A percentile compares a stretch with the other conserved stretches of the same genome.
Conservation (phyloP, 1,140 invertebrate genomes). For the Drosophila truncata region DNA sequence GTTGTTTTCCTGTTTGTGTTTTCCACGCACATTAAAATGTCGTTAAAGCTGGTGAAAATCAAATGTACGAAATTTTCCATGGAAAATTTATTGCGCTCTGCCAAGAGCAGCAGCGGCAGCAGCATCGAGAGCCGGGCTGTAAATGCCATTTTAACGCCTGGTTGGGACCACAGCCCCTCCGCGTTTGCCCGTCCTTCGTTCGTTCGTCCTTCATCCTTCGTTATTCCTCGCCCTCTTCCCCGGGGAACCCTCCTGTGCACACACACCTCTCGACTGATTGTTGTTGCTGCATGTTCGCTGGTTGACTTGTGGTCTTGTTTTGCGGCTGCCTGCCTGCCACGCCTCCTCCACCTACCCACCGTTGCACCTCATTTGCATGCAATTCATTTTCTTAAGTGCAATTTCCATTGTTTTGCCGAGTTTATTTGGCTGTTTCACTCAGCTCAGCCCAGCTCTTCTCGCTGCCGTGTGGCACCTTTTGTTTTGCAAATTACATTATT, state of each 20-base stretch:
- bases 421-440: constrained; percentile 61
- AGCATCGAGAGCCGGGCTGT: constrained; percentile 44
- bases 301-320: constrained; percentile 81
- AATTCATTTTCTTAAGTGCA: constrained; percentile 84
- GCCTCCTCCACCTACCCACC: constrained; percentile 20
- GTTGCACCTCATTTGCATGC: constrained; percentile 75
- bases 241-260: constrained; percentile 22
- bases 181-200: background rate
- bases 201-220: background rate
- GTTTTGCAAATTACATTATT: constrained; percentile 74
- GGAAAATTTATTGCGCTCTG: constrained; percentile 70
- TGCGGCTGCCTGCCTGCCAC: constrained; percentile 38
- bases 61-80: constrained; percentile 80
- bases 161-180: constrained; percentile 44
- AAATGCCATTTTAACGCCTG: constrained; percentile 67
- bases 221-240: background rate
- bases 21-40: constrained; percentile 81
- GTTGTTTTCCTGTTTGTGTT: constrained; percentile 68
- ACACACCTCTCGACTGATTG: constrained; percentile 35
- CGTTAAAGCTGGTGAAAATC: constrained; percentile 81
- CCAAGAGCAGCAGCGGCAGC: constrained; percentile 18
- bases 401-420: constrained; percentile 77
- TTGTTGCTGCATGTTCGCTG: constrained; percentile 61
- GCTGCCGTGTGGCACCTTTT: constrained; percentile 51
- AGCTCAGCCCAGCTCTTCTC: constrained; percentile 18